A percentile compares a stretch with the other conserved stretches of the same genome.
phyloP scores from a whole-genome alignment of 2,797 vertebrate species.

The Anguilla marmorata region DNA sequence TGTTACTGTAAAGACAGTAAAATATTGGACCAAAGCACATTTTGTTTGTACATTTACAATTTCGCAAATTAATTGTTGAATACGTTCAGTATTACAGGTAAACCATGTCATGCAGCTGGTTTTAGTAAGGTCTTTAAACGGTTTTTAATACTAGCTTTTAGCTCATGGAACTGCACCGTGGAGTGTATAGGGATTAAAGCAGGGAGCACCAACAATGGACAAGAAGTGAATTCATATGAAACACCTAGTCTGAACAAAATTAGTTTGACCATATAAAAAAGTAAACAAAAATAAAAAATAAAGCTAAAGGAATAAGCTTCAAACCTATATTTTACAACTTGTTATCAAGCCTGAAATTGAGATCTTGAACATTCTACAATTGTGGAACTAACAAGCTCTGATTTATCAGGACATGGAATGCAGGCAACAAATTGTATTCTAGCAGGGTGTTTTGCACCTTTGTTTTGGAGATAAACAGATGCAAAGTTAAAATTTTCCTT shows the following conservation, averaged over 20 bases:
- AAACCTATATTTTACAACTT: not conserved
- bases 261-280: not conserved
- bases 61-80: too few species aligned
- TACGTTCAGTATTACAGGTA: too few species aligned
- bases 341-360: not conserved
- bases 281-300: not conserved
- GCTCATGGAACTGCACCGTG: too few species aligned
- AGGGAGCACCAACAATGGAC: too few species aligned
- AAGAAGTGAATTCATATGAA: too few species aligned
- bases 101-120: too few species aligned
- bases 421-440: not conserved
- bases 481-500: not conserved
- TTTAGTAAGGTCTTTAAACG: too few species aligned
- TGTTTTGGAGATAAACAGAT: slow-evolving; percentile 9
- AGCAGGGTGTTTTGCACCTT: not conserved
- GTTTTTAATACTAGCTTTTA: too few species aligned
- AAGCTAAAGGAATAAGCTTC: not conserved
- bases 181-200: too few species aligned
- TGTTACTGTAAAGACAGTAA: too few species aligned
- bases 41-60: too few species aligned
- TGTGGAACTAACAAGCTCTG: not conserved
- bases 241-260: not conserved
- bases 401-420: not conserved
- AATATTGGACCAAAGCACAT: too few species aligned
- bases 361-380: not conserved